phyloP scores from a whole-genome alignment of 2,113 vertebrate genomes.

The Halcyon senegalensis region DNA sequence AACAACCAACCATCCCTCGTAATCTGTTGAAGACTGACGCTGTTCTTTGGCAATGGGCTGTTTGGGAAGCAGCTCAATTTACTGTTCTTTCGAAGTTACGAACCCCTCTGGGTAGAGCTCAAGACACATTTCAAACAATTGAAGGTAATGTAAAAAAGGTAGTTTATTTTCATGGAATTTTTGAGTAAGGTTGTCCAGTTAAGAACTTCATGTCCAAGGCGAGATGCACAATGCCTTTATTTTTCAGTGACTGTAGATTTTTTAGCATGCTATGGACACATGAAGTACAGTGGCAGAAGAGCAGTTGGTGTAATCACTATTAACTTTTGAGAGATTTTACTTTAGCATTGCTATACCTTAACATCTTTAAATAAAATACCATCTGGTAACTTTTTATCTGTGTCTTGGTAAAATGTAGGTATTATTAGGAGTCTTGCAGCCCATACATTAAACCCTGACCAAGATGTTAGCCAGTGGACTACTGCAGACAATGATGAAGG shows the following conservation, averaged over 20 bases:
- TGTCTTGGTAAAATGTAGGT: slow-evolving; percentile 75
- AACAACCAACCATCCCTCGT: slow-evolving; percentile 82
- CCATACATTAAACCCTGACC: slow-evolving; percentile 92
- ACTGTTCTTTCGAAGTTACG: slow-evolving; percentile 95
- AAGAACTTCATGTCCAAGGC: not conserved
- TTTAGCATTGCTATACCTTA: not conserved
- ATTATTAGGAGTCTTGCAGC: slow-evolving; percentile 96
- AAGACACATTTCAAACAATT: slow-evolving; percentile 98
- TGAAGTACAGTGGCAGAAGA: not conserved
- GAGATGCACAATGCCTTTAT: not conserved
- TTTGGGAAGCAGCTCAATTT: slow-evolving; percentile 98
- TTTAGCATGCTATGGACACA: not conserved
- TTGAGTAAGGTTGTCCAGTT: not conserved
- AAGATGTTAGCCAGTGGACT: slow-evolving; percentile 93
- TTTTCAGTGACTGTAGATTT: not conserved
- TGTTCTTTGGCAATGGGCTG: slow-evolving; percentile 98
- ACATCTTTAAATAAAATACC: not conserved
- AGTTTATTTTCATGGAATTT: not conserved
- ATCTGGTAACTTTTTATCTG: not conserved
- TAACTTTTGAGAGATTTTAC: not conserved
- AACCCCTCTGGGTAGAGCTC: slow-evolving; percentile 94
- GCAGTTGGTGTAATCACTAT: not conserved
- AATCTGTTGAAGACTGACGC: slow-evolving; percentile 91
- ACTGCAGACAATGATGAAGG: slow-evolving; percentile 91
- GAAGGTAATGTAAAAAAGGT: slow-evolving; percentile 81